phyloP scores from a whole-genome alignment of 2,113 vertebrate species.

The Eptesicus fuscus region DNA sequence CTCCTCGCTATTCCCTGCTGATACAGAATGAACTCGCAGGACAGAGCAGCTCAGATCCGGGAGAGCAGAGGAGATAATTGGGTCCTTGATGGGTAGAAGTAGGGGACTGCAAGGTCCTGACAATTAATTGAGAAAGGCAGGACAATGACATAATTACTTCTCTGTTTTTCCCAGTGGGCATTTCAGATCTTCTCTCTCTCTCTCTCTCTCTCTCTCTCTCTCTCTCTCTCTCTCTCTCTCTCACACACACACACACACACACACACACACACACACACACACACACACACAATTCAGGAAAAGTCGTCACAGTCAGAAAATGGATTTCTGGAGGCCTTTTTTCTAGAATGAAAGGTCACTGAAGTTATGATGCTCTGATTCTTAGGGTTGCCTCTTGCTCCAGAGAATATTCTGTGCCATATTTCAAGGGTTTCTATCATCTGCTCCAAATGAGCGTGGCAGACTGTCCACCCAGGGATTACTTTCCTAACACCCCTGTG shows the following conservation, averaged over 20 bases:
- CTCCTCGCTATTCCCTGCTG: neutral
- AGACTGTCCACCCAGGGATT: neutral
- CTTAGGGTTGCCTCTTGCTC: neutral
- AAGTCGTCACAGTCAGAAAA: neutral
- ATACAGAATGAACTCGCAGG: neutral
- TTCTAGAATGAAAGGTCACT: neutral
- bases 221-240: neutral
- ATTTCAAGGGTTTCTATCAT: neutral
- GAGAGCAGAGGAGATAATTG: slow-evolving; percentile 1
- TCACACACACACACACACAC: neutral
- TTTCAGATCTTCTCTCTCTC: neutral
- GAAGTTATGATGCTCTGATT: neutral
- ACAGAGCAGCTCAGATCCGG: neutral
- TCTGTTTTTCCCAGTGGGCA: neutral
- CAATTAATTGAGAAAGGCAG: neutral
- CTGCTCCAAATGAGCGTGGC: neutral
- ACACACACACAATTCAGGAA: neutral
- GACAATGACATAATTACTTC: neutral
- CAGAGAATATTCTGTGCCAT: neutral
- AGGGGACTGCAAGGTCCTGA: neutral
- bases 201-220: neutral
- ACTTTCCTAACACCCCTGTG: neutral
- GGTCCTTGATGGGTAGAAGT: neutral
- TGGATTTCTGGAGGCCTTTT: neutral
- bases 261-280: neutral